A percentile compares a stretch with the other conserved stretches of the same genome.
phyloP scores from a whole-genome alignment of 2,113 vertebrate genomes.

The Zapornia atra region DNA sequence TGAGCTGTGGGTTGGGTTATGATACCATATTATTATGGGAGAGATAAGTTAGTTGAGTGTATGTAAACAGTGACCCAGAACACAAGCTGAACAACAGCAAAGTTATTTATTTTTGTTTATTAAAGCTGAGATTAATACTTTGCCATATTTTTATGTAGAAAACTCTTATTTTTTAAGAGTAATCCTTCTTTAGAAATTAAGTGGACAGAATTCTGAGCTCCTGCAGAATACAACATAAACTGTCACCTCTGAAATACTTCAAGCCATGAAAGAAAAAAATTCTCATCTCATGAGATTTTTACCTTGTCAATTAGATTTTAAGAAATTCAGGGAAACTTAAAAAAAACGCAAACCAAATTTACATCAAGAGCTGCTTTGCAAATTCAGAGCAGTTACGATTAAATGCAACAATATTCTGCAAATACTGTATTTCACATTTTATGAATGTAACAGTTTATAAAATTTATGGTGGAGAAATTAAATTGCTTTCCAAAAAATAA shows the following conservation, averaged over 20 bases:
- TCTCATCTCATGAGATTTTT: background rate
- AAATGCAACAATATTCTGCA: background rate
- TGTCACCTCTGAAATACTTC: background rate
- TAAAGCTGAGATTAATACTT: background rate
- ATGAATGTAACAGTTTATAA: background rate
- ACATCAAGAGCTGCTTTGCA: background rate
- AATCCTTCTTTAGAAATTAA: background rate
- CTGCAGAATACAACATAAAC: background rate
- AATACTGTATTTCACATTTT: background rate
- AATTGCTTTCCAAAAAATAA: background rate
- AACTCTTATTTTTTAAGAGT: fast-evolving
- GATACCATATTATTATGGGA: background rate
- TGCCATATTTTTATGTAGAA: background rate
- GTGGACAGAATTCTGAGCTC: background rate
- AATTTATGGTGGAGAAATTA: background rate
- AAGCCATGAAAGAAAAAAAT: background rate
- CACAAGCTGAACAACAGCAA: background rate
- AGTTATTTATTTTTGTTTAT: background rate
- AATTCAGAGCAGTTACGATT: background rate
- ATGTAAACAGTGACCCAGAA: background rate
- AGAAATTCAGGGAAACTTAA: background rate
- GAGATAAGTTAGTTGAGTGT: background rate
- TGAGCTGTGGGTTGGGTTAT: background rate
- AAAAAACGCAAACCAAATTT: background rate
- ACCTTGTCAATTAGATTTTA: background rate